Evolutionary conservation across 2,888 invertebrate genomes (phyloP).

Genomic region (Conomelus anceps): DNA sequence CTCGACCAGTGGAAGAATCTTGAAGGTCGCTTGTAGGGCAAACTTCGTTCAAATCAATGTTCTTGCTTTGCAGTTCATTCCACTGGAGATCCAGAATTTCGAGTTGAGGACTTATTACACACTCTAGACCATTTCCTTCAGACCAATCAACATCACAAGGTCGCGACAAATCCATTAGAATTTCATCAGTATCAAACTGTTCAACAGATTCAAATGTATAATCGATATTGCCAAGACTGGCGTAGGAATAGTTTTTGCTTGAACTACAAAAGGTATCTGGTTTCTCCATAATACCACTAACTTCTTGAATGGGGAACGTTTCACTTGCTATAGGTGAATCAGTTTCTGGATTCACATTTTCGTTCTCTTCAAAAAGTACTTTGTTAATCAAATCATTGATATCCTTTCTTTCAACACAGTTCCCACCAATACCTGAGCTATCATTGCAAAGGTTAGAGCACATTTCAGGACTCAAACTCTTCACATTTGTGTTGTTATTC

Average conservation of each 20-base stretch:
- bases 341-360: neutral
- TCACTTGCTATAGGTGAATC: neutral
- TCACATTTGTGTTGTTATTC: neutral
- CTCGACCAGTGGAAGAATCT: neutral
- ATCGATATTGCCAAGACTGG: neutral
- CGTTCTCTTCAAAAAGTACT: neutral
- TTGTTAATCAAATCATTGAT: neutral
- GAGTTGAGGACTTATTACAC: slow-evolving; percentile 28
- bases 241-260: neutral
- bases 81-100: slow-evolving; percentile 28
- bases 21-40: neutral
- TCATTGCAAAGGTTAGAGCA: neutral
- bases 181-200: slow-evolving; percentile 26
- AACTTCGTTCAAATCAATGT: neutral
- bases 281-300: neutral
- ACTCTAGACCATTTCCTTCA: slow-evolving; percentile 23
- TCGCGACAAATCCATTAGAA: slow-evolving; percentile 26
- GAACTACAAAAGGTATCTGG: neutral
- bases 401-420: neutral
- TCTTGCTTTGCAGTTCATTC: slow-evolving; percentile 16
- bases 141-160: slow-evolving; percentile 15
- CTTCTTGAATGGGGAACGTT: neutral
- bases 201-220: slow-evolving; percentile 8
- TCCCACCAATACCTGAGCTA: neutral
- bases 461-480: neutral